Base-by-base conservation (phyloP, 2,797 vertebrate genomes). In the Phrynocephalus forsythii region DNA sequence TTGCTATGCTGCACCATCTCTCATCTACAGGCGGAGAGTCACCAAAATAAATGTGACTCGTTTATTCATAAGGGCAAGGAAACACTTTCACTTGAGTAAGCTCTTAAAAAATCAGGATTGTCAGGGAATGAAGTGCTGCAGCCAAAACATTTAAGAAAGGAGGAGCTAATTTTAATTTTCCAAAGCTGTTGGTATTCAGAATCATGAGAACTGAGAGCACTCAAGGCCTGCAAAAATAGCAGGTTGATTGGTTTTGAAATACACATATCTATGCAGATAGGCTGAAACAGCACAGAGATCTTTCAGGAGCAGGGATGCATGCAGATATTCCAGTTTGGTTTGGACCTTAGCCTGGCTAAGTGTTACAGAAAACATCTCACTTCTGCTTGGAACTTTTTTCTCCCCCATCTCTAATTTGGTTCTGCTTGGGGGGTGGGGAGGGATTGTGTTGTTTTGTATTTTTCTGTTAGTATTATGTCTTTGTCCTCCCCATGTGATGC, bases 31-130 rank as follows among this genome's bases (percentile, higher is more conserved):
- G 38, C 13, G 26, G 76, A 69, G 50, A 52, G 66, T 56, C 48
- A 30, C 84, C 66, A 24, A 71, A 79, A 77, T 79, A 68, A 71
- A 79, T 38, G 30, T 33, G 67, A 79, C 84, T 38, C 0, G 73
- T 91, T 90, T 77, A 87, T 78, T 78, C 92, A 84, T 67, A 88
- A 86, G 92, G 87, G 71, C 83, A 52, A 90, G 22, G 63, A 71
- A 33, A 75, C 72, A 1, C 9, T 73, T 86, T 87, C 66, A 13
- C 73, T 63, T 82, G 5, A 44, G 44, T 22, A 63, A 82, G 6
- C 82, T 86, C 84, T 94, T 30, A n/a, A 84, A 67, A 76, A 86
- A 89, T 89, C 82, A 86, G 84, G 67, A 87, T 48, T n/a, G 8
- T 1, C 63, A 56, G 3, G 71, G 83, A 86, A 90, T 30, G 30